Evolutionary conservation across 2,888 invertebrate species (phyloP).

Genomic region (Malthinus seriepunctatus): DNA sequence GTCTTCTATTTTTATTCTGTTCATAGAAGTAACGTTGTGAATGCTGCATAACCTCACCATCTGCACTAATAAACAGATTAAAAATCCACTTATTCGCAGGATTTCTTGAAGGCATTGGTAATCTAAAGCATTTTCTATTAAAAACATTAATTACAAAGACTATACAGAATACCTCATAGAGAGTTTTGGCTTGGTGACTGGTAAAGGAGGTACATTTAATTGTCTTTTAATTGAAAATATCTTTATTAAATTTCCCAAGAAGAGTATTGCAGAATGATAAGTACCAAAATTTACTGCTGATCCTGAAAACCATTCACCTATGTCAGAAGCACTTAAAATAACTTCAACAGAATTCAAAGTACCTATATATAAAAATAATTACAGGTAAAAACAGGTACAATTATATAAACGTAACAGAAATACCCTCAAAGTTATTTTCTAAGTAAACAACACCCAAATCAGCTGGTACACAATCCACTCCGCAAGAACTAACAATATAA

Average conservation of each 20-base stretch:
- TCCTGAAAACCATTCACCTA: constrained; percentile 18
- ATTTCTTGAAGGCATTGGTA: background rate
- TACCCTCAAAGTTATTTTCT: constrained; percentile 76
- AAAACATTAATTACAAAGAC: no score
- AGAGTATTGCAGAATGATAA: constrained; percentile 84
- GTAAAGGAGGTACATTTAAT: constrained; percentile 66
- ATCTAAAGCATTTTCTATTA: background rate
- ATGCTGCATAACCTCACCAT: constrained; percentile 78
- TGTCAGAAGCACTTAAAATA: constrained; percentile 60
- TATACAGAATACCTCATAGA: background rate
- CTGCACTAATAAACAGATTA: constrained; percentile 79
- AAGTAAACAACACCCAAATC: constrained; percentile 85
- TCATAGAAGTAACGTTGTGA: constrained; percentile 78
- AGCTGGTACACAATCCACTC: constrained; percentile 90
- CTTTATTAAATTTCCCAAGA: constrained; percentile 67
- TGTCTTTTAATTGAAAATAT: constrained; percentile 54
- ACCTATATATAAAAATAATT: constrained; percentile 52
- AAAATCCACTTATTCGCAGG: background rate
- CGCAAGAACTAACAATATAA: constrained; percentile 89
- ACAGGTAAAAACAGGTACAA: background rate
- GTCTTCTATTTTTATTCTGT: constrained; percentile 64
- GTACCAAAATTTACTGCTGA: constrained; percentile 81
- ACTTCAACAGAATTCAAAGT: constrained; percentile 78
- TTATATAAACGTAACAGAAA: background rate
- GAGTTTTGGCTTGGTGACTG: constrained; percentile 51